Evolutionary conservation across 2,888 invertebrate species (phyloP).

Genomic region (Lithophane semibrunnea): DNA sequence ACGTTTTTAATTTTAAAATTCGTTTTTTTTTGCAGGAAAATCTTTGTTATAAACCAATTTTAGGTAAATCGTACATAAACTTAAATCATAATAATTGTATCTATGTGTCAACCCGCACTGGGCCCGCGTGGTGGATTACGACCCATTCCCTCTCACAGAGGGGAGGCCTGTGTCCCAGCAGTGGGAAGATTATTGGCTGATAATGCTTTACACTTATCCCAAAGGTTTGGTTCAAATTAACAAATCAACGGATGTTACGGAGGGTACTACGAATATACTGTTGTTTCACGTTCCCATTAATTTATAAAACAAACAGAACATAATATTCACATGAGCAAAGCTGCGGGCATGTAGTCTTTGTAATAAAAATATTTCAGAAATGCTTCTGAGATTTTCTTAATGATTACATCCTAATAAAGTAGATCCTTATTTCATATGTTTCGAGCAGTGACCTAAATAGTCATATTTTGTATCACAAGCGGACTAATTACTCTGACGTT

Average conservation of each 20-base stretch:
- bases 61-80: background rate
- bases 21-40: too few relatives aligned
- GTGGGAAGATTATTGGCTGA: too few relatives aligned
- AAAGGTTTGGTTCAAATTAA: background rate
- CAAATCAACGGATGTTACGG: background rate
- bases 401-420: background rate
- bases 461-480: background rate
- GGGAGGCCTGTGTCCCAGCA: too few relatives aligned
- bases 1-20: background rate
- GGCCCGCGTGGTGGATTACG: too few relatives aligned
- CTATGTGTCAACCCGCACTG: too few relatives aligned
- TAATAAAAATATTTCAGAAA: background rate
- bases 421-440: background rate
- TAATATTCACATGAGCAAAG: background rate
- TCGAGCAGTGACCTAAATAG: background rate
- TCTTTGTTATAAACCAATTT: background rate
- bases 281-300: background rate
- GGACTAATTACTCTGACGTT: background rate
- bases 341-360: background rate
- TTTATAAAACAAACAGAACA: background rate
- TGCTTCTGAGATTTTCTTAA: background rate
- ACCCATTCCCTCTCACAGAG: too few relatives aligned
- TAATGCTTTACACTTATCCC: background rate
- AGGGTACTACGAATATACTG: background rate
- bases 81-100: background rate